Evolutionary conservation across 2,113 vertebrate species (phyloP).

Genomic region (Bucco capensis): DNA sequence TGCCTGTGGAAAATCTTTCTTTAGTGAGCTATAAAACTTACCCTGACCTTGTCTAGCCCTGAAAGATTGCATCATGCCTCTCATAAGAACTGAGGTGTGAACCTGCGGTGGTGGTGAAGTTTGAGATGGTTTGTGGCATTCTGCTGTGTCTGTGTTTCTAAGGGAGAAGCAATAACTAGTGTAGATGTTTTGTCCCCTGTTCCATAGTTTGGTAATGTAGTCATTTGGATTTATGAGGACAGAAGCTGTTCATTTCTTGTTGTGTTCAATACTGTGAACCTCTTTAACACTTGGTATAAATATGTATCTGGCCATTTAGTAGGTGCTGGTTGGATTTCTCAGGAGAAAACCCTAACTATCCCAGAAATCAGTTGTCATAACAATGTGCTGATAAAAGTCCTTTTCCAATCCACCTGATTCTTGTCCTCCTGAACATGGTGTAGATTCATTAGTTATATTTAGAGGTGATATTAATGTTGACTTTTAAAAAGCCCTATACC

Average conservation of each 20-base stretch:
- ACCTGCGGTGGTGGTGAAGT: neutral
- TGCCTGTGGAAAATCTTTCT: neutral
- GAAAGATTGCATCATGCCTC: fast-evolving
- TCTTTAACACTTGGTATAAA: neutral
- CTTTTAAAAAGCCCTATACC: neutral
- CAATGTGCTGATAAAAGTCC: neutral
- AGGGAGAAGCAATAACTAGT: fast-evolving
- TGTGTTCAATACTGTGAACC: neutral
- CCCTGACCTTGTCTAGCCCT: neutral
- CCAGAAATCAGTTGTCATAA: neutral
- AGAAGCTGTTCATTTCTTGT: neutral
- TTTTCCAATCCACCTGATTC: neutral
- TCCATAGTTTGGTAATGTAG: fast-evolving
- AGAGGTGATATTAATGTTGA: neutral
- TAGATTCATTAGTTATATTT: neutral
- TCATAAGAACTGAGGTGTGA: neutral
- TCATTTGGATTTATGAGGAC: neutral
- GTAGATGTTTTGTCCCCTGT: neutral
- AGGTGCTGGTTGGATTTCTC: neutral
- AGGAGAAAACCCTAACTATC: neutral
- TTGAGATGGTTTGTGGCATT: fast-evolving
- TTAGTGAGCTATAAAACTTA: neutral
- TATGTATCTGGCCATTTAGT: neutral
- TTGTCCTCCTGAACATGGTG: neutral
- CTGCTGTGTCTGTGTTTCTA: neutral